Base-by-base conservation (phyloP, 1,140 invertebrate species). In the Drosophila miranda region DNA sequence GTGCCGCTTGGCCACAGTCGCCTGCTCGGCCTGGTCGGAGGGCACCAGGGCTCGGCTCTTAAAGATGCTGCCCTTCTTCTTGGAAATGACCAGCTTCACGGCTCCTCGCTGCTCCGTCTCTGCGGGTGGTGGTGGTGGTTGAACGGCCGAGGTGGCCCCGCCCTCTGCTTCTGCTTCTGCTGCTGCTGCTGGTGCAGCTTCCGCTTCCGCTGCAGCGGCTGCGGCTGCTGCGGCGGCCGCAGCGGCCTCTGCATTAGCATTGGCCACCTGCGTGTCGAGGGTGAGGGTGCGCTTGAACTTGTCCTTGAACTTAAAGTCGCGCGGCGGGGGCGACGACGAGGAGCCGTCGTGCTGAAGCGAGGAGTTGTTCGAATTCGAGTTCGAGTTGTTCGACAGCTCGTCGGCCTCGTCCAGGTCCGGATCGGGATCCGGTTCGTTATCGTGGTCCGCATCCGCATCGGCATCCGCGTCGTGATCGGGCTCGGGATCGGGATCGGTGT, bases 1-100 rank as follows among this genome's bases (percentile, higher is more conserved):
- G 58, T 95, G 95, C 13, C 95, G 91, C 60, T 96, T 93, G 91
- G 97, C 96, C 62, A 95, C 95, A n/a, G 93, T 93, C 48, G 92
- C 92, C 63, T 89, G 79, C 91, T 90, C 61, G 81, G 91, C 77
- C 67, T 94, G 95, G 57, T 95, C 95, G 57, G 81, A 80, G 13
- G 94, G 93, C 9, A 94, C 94, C 21, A 95, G 89, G 14, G 94
- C 94, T 50, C 96, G 93, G 83, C 96, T 97, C 88, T 98, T 97
- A 86, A 98, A 98, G 88, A 98, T 97, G 80, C 96, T 97, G 49
- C 95, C 95, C 89, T 97, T 97, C 82, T 96, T 97, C 60, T 95
- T 94, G 1, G 93, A 94, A 53, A 95, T 94, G 6, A 94, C 93
- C 61, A 95, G 79, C 79, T 95, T 95, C 16, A 94, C 89, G 16